Base-by-base conservation (phyloP, 2,888 invertebrate species). In the Ochropacha duplaris region DNA sequence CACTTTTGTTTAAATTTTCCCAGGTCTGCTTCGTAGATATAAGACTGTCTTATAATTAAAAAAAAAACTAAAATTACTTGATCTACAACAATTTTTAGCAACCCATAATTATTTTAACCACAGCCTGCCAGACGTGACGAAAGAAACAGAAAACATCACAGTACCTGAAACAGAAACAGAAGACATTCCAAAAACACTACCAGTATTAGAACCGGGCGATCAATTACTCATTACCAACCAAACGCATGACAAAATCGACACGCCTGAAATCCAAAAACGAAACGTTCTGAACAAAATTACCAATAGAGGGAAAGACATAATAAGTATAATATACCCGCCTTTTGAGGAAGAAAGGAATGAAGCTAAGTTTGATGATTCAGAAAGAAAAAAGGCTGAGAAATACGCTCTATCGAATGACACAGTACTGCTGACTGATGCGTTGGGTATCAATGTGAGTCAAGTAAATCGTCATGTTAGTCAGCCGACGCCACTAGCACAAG, bases 151-250 rank as follows among this genome's bases (percentile, higher is more conserved):
- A 63, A 60, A 65, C 61, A 58, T 72, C 55, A 58, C 60, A 16
- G 68, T 62, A 60, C 55, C 74, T 57, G 57, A 74, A 66, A 61
- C 70, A 55, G 68, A 77, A 28, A 63, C 79, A 28, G 83, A 84
- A 58, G 72, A 76, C 57, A 62, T 69, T 12, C 77, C 81, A 3
- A 62, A 78, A 58, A 64, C 72, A 2, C 68, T 95, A 11, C 95
- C 95, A 0, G 87, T 92, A 0, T 68, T 96, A n/a, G 92, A 94
- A 65, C 94, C 95, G 0, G 95, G 95, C 0, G 96, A 96, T 83
- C 92, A 94, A 28, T 83, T 96, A 4, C 83, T 95, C 1, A 94
- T 95, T 52, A 92, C 94, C 8, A 65, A 62, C 39, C 61, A 54
- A 71, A 44, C 60, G 64, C 65, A 57, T 50, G 81, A 87, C 8